These are phyloP conservation scores for Montifringilla adamsi DNA, from an alignment of 2,113 vertebrate genomes.

Conservation along the genomic window DNA sequence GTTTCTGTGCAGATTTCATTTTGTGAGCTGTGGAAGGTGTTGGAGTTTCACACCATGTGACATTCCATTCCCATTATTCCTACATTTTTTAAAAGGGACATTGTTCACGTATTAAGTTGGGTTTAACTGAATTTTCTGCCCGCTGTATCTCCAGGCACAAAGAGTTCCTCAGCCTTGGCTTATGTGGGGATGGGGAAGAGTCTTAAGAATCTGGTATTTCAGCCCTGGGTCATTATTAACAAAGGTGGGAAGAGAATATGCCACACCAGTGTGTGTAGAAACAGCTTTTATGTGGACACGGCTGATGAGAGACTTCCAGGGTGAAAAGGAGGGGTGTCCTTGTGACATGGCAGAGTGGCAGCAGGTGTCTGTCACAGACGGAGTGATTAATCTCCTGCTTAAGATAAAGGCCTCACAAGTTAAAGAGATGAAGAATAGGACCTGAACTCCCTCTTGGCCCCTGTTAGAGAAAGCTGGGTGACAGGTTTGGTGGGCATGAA, in stretches of 20 bases:
- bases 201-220: not conserved
- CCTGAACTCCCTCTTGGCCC: not conserved
- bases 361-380: not conserved
- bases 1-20: not conserved
- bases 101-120: not conserved
- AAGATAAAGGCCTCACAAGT: not conserved
- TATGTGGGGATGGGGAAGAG: not conserved
- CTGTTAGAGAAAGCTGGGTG: not conserved
- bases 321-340: not conserved
- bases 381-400: not conserved
- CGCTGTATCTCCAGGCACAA: not conserved
- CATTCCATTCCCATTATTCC: not conserved
- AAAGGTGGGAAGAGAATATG: not conserved
- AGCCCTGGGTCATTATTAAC: not conserved
- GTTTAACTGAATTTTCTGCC: not conserved
- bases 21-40: not conserved
- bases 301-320: not conserved
- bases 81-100: not conserved
- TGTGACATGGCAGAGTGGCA: not conserved
- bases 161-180: not conserved
- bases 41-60: not conserved
- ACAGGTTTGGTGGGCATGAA: not conserved
- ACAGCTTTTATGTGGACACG: not conserved
- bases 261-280: not conserved
- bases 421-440: not conserved